phyloP scores from a whole-genome alignment of 92 coral and sea anemone species.

The Epizoanthus ramosus region DNA sequence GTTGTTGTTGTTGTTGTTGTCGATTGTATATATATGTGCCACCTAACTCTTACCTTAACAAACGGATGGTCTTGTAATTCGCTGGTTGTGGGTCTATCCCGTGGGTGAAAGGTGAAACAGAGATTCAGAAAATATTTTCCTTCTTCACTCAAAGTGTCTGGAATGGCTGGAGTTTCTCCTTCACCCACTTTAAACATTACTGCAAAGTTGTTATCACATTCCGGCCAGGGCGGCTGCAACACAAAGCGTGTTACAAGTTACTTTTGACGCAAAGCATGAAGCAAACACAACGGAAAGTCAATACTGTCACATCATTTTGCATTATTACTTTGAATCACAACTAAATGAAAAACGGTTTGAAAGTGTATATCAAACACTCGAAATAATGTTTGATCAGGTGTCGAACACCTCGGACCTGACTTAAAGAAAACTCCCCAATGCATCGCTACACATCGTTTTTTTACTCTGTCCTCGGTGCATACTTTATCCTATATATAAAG shows the following conservation, averaged over 20 bases:
- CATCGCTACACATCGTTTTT: too few species aligned
- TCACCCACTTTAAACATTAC: slow-evolving; percentile 98
- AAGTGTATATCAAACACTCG: too few species aligned
- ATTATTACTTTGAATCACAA: too few species aligned
- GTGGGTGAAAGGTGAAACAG: slow-evolving; percentile 86
- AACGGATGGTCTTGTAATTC: slow-evolving; percentile 91
- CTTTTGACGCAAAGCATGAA: not conserved
- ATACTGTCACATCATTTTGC: too few species aligned
- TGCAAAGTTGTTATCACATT: slow-evolving; percentile 91
- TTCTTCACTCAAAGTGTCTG: slow-evolving; percentile 92
- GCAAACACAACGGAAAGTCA: too few species aligned
- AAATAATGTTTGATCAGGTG: too few species aligned
- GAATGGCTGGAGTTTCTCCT: slow-evolving; percentile 89
- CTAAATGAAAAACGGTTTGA: too few species aligned
- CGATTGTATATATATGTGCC: too few species aligned
- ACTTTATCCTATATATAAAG: not conserved
- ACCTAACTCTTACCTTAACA: slow-evolving; percentile 70
- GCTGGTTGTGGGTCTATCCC: slow-evolving; percentile 73
- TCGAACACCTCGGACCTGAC: too few species aligned
- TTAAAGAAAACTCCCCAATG: too few species aligned
- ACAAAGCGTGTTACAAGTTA: not conserved
- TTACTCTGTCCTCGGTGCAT: not conserved
- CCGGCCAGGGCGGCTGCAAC: slow-evolving; percentile 98
- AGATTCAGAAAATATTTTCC: slow-evolving; percentile 77
- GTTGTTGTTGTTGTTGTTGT: too few species aligned